Conservation (phyloP, 2,888 invertebrate genomes). For the Nematopogon swammerdamellus region DNA sequence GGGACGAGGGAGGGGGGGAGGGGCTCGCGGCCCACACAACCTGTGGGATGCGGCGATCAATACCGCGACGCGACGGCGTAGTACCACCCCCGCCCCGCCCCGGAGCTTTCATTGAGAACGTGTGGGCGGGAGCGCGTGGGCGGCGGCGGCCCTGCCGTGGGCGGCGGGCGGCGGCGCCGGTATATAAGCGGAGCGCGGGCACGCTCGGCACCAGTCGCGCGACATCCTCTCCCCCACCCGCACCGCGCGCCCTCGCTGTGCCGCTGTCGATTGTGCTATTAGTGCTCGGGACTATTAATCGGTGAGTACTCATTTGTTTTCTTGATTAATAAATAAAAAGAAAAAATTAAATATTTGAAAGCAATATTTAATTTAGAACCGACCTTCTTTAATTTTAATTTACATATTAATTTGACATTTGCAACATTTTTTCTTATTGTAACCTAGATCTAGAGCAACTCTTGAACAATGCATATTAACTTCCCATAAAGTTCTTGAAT, state of each 20-base stretch:
- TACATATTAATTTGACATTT: no score
- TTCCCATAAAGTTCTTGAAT: no score
- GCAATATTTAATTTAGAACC: no score
- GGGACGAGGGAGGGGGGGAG: no score
- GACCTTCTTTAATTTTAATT: no score
- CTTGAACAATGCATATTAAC: no score
- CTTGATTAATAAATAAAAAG: background rate
- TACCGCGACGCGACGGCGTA: constrained; percentile 11
- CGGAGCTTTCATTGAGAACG: constrained; percentile 63
- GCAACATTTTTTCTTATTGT: no score
- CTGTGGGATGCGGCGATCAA: constrained; percentile 17
- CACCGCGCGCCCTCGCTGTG: background rate
- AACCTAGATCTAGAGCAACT: no score
- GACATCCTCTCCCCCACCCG: background rate
- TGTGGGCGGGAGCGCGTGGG: constrained; percentile 59
- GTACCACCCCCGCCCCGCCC: constrained; percentile 24
- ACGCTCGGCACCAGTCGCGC: constrained; percentile 6
- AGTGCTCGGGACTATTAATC: background rate
- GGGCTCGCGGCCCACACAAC: constrained; percentile 15
- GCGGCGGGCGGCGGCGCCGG: constrained; percentile 18
- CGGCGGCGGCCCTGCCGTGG: constrained; percentile 26
- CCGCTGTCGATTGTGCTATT: background rate
- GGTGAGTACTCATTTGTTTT: background rate
- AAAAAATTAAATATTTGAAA: background rate
- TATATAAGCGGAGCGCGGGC: constrained; percentile 34